These are phyloP conservation scores for Chrysogorgia sp. DNA, from an alignment of 92 coral and sea anemone genomes.

Conservation along the genomic window DNA sequence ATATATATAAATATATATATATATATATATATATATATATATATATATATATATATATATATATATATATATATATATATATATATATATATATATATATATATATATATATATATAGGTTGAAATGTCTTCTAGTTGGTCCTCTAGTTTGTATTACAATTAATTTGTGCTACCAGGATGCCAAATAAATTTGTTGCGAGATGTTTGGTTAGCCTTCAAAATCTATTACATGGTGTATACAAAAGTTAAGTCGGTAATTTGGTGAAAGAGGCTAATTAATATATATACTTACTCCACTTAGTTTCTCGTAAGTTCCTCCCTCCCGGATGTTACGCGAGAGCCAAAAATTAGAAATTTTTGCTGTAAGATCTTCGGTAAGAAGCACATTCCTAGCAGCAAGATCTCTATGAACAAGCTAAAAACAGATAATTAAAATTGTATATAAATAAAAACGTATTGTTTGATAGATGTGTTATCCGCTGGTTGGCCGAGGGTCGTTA, in stretches of 20 bases:
- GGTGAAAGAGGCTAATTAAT: neutral
- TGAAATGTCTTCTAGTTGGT: too few relatives aligned
- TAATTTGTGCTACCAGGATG: too few relatives aligned
- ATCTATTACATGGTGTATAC: too few relatives aligned
- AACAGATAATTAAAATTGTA: neutral
- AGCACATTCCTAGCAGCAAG: slow-evolving; percentile 10
- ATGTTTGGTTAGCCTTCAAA: too few relatives aligned
- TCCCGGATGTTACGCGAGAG: neutral
- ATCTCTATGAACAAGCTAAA: slow-evolving; percentile 23
- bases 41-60: too few relatives aligned
- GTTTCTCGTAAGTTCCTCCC: neutral
- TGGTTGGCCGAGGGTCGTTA: neutral
- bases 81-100: too few relatives aligned
- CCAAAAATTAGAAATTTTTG: slow-evolving; percentile 12
- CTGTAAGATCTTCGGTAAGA: slow-evolving; percentile 20
- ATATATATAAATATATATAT: too few relatives aligned
- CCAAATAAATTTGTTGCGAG: too few relatives aligned
- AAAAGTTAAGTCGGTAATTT: neutral
- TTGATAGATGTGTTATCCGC: neutral
- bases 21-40: too few relatives aligned
- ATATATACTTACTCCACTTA: slow-evolving; percentile 5
- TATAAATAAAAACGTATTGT: neutral
- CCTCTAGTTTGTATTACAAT: too few relatives aligned
- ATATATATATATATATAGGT: too few relatives aligned
- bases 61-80: too few relatives aligned